phyloP scores from a whole-genome alignment of 2,888 invertebrate genomes.

The Amblyjoppa fuscipennis region DNA sequence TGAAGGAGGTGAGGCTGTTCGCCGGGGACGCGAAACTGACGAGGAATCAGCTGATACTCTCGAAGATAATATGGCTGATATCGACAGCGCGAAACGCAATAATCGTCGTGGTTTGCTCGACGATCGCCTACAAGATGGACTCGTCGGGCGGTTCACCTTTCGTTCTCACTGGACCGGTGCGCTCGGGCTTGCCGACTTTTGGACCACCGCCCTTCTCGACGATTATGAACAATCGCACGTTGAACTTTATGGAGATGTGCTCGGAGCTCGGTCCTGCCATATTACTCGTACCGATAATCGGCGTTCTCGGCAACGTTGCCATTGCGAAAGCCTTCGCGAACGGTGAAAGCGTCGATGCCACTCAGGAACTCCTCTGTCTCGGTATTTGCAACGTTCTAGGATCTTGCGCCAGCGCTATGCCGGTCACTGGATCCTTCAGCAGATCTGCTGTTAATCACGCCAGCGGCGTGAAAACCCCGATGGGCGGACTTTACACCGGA shows the following conservation, averaged over 20 bases:
- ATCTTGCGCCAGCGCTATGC: constrained; percentile 95
- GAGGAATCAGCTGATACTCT: constrained; percentile 84
- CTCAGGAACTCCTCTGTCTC: constrained; percentile 95
- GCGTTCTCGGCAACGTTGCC: constrained; percentile 96
- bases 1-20: constrained; percentile 89
- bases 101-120: constrained; percentile 91
- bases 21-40: constrained; percentile 83
- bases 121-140: constrained; percentile 88
- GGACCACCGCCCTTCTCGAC: constrained; percentile 91
- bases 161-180: constrained; percentile 91
- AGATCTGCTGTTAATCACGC: constrained; percentile 97
- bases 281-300: constrained; percentile 94
- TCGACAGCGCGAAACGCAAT: constrained; percentile 95
- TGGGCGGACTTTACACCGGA: constrained; percentile 94
- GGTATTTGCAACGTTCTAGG: constrained; percentile 94
- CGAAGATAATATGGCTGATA: constrained; percentile 90
- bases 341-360: constrained; percentile 94
- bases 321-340: constrained; percentile 97
- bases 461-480: constrained; percentile 96
- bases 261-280: constrained; percentile 94
- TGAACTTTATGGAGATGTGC: constrained; percentile 90
- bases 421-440: constrained; percentile 95
- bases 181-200: constrained; percentile 91
- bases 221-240: constrained; percentile 87
- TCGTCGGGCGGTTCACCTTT: constrained; percentile 88